Percentiles rank a stretch among this genome's conserved stretches.
phyloP scores from a whole-genome alignment of 2,113 vertebrate genomes.

The Pipra filicauda region DNA sequence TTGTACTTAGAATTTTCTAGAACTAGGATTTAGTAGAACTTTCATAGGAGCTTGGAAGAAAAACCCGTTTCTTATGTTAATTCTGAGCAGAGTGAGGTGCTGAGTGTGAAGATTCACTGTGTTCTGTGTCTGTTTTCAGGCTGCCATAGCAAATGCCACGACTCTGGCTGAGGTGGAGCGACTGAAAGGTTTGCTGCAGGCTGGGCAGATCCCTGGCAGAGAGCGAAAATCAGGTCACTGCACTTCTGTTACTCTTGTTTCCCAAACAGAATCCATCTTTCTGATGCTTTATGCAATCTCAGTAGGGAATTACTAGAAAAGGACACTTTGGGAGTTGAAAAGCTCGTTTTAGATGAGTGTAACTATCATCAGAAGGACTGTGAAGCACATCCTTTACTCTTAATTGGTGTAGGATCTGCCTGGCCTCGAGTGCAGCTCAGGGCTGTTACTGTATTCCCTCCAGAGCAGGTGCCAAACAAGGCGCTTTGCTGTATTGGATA shows the following conservation, averaged over 20 bases:
- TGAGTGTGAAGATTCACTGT: background rate
- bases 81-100: background rate
- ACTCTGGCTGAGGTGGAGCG: conserved; percentile 94
- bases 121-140: conserved; percentile 64
- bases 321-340: background rate
- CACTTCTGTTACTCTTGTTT: background rate
- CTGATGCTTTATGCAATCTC: rapidly evolving
- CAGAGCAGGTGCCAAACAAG: rapidly evolving
- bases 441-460: background rate
- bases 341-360: background rate
- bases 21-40: background rate
- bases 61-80: rapidly evolving
- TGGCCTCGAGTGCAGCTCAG: rapidly evolving
- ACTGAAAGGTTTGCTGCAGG: conserved; percentile 91
- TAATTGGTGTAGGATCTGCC: rapidly evolving
- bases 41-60: background rate
- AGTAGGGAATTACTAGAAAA: background rate
- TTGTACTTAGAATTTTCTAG: background rate
- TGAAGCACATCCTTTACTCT: background rate
- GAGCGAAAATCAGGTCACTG: conserved; percentile 83
- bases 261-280: too few relatives aligned
- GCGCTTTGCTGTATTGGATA: rapidly evolving
- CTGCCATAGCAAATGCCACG: conserved; percentile 90
- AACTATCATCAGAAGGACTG: rapidly evolving
- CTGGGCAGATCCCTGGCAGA: conserved; percentile 92